These are phyloP conservation scores for Macrophya annulata DNA, from an alignment of 2,888 invertebrate species.

Conservation along the genomic window DNA sequence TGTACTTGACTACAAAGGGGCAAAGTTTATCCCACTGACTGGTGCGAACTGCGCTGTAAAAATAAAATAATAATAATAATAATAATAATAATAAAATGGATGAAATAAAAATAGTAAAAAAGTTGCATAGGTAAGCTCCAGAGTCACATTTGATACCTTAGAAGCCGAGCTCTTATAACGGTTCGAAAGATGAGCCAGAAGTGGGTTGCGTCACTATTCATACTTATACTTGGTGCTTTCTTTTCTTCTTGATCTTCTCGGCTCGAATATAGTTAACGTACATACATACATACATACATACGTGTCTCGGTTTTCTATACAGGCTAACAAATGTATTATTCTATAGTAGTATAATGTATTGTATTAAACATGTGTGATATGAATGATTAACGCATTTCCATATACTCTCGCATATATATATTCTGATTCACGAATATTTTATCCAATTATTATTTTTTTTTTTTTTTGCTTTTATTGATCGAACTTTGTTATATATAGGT, in stretches of 20 bases:
- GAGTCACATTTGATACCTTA: conserved; percentile 50
- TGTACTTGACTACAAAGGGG: background rate
- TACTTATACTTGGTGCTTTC: conserved; percentile 38
- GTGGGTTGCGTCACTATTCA: conserved; percentile 44
- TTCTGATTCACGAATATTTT: background rate
- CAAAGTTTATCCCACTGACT: background rate
- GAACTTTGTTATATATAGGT: background rate
- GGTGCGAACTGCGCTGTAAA: background rate
- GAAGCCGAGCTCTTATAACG: conserved; percentile 47
- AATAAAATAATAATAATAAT: background rate
- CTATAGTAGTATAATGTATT: background rate
- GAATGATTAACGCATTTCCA: background rate
- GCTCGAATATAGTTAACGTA: background rate
- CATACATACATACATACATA: background rate
- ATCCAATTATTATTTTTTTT: background rate
- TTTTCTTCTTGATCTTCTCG: conserved; percentile 36
- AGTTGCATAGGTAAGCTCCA: conserved; percentile 3
- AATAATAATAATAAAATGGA: background rate
- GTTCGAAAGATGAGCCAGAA: conserved; percentile 52
- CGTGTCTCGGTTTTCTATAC: too few species aligned
- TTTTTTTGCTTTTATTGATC: background rate
- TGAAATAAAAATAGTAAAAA: background rate
- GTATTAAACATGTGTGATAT: background rate
- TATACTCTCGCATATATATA: background rate
- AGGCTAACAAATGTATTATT: too few species aligned